phyloP scores from a whole-genome alignment of 2,888 invertebrate genomes.

The Falcaria lacertinaria region DNA sequence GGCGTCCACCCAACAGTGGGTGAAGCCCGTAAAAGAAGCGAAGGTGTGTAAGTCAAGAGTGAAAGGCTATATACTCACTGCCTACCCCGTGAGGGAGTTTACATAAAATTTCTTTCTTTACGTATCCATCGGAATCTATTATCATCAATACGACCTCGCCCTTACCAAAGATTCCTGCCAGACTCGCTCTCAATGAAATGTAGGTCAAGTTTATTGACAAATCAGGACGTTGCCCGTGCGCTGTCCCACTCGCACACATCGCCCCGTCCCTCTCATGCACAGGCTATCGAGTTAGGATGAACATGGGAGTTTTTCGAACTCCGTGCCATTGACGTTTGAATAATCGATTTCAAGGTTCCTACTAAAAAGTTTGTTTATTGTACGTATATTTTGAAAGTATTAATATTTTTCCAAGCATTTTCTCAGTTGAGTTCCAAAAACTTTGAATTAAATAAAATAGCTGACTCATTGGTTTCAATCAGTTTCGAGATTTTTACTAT shows the following conservation, averaged over 20 bases:
- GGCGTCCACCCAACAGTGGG: too few relatives aligned
- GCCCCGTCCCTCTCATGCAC: slow-evolving; percentile 22
- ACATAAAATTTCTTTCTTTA: too few relatives aligned
- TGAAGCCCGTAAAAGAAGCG: too few relatives aligned
- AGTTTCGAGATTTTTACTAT: too few relatives aligned
- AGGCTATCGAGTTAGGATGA: slow-evolving; percentile 9
- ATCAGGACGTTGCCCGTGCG: slow-evolving; percentile 70
- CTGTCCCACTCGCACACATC: slow-evolving; percentile 24
- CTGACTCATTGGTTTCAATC: too few relatives aligned
- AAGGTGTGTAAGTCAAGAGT: too few relatives aligned
- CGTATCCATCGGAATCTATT: background rate
- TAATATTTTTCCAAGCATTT: too few relatives aligned
- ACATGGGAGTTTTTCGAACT: slow-evolving; percentile 4
- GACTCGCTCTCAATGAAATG: slow-evolving; percentile 69
- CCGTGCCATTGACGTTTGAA: background rate
- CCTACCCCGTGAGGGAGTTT: too few relatives aligned
- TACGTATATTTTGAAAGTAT: background rate
- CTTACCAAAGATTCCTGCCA: slow-evolving; percentile 47
- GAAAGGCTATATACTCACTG: too few relatives aligned
- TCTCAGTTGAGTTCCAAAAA: too few relatives aligned
- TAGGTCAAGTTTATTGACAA: slow-evolving; percentile 79
- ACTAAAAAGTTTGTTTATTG: background rate
- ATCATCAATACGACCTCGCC: slow-evolving; percentile 27
- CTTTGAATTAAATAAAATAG: too few relatives aligned
- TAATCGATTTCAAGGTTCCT: background rate